Percentiles rank a stretch among this genome's conserved stretches.
phyloP scores from a whole-genome alignment of 2,113 vertebrate species.

The Loxodonta africana region DNA sequence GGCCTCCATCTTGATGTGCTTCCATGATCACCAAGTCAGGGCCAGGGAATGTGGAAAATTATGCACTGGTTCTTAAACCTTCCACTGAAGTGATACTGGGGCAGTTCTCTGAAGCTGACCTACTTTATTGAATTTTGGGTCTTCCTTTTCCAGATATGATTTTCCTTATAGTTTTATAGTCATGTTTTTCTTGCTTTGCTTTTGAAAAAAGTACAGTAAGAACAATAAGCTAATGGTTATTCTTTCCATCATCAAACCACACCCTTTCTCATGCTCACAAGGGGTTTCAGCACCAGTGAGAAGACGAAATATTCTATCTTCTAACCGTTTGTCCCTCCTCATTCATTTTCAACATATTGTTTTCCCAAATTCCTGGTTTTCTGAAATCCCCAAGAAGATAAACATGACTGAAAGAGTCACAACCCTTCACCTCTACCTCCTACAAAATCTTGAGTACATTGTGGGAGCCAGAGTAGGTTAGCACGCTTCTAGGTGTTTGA shows the following conservation, averaged over 20 bases:
- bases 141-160: neutral
- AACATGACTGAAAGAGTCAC: neutral
- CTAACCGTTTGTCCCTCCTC: neutral
- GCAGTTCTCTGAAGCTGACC: neutral
- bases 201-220: neutral
- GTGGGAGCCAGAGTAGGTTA: neutral
- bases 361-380: neutral
- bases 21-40: too few relatives aligned
- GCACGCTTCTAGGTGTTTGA: neutral
- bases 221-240: neutral
- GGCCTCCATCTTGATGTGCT: neutral
- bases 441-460: neutral
- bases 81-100: neutral
- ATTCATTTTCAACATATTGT: neutral
- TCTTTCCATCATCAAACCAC: neutral
- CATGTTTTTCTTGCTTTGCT: neutral
- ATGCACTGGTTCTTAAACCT: neutral
- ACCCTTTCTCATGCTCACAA: neutral
- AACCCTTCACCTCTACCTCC: too few relatives aligned
- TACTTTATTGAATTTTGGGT: neutral
- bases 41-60: neutral
- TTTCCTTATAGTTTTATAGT: neutral
- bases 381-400: neutral
- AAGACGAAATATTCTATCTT: neutral
- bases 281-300: neutral